Evolutionary conservation across 2,797 vertebrate species (phyloP).

Genomic region (Phalloptychus januarius): DNA sequence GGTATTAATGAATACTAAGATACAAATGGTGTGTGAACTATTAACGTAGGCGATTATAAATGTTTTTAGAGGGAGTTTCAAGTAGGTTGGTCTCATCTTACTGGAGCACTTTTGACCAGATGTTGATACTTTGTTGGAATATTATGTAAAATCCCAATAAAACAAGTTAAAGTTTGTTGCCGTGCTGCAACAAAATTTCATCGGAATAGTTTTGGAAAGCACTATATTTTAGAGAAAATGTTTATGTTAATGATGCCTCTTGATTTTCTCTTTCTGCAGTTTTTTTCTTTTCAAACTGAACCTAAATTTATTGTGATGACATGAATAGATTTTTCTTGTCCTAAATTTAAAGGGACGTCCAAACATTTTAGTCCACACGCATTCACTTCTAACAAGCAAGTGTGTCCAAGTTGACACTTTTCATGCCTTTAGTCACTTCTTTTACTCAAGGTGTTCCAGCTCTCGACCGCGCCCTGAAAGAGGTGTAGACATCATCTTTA

Average conservation of each 20-base stretch:
- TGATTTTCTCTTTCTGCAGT: neutral
- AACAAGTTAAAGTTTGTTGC: neutral
- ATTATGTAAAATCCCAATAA: neutral
- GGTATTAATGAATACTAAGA: neutral
- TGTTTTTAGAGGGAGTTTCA: neutral
- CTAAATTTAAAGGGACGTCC: neutral
- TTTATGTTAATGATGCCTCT: neutral
- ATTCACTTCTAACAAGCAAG: neutral
- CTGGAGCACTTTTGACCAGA: neutral
- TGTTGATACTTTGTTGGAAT: neutral
- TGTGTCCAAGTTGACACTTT: neutral
- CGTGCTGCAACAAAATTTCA: neutral
- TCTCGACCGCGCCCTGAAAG: neutral
- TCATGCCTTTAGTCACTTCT: neutral
- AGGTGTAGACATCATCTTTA: neutral
- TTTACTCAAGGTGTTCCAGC: neutral
- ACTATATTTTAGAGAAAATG: neutral
- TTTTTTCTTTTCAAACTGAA: neutral
- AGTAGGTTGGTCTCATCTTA: neutral
- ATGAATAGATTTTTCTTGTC: slow-evolving; percentile 1
- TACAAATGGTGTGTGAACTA: neutral
- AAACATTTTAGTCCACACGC: neutral
- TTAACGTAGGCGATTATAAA: neutral
- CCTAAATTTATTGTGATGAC: neutral
- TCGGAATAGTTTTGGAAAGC: neutral